A percentile compares a stretch with the other conserved stretches of the same genome.
Conservation (phyloP, 2,888 invertebrate species). For the Eretmocerus hayati region DNA sequence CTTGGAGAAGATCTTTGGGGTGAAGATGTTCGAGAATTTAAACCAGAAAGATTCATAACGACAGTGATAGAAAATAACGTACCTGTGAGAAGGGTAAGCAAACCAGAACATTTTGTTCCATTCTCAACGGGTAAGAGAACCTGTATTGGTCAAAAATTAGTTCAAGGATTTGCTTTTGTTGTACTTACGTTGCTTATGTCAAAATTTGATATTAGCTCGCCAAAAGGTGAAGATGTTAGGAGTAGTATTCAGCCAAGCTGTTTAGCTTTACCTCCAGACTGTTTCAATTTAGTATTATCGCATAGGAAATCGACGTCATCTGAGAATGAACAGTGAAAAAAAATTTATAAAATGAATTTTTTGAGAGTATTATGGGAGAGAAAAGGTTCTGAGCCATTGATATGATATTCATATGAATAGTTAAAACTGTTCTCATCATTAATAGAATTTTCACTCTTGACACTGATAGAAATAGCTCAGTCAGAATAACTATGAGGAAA, state of each 20-base stretch:
- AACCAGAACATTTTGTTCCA: constrained; percentile 69
- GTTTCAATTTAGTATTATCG: constrained; percentile 52
- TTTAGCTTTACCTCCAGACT: constrained; percentile 67
- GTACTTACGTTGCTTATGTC: constrained; percentile 67
- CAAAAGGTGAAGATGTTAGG: constrained; percentile 52
- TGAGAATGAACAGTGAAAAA: neutral
- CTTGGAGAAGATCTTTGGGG: constrained; percentile 67
- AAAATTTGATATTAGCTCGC: constrained; percentile 56
- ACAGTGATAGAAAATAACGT: constrained; percentile 27
- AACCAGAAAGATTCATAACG: constrained; percentile 68
- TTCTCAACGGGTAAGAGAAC: constrained; percentile 83
- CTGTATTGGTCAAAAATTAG: constrained; percentile 75
- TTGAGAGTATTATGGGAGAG: too few species aligned
- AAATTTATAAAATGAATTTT: neutral
- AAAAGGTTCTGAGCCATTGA: too few species aligned
- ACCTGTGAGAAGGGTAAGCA: constrained; percentile 53
- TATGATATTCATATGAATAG: too few species aligned
- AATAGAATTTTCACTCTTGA: too few species aligned
- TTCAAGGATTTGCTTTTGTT: constrained; percentile 69
- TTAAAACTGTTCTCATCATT: too few species aligned
- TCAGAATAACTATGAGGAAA: too few species aligned
- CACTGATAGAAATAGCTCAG: too few species aligned
- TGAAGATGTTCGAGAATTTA: constrained; percentile 59
- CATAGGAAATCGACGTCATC: constrained; percentile 1
- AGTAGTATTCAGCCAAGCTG: constrained; percentile 57